Base-by-base conservation (phyloP, 2,888 invertebrate species). In the Pseudolycoriella hygida region DNA sequence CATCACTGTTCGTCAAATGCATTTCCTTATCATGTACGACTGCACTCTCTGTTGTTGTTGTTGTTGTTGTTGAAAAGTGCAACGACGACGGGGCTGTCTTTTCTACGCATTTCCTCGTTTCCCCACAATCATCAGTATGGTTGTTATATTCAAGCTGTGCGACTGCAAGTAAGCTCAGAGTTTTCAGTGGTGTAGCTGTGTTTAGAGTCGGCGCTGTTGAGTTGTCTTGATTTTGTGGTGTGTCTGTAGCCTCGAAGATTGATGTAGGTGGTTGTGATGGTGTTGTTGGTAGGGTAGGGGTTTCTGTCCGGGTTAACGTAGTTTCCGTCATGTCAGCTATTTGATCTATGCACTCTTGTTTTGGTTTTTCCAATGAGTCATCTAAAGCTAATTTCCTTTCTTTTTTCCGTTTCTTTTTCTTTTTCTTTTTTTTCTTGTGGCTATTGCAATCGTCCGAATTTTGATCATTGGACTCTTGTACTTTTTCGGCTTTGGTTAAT, bases 111-210 rank as follows among this genome's bases (percentile, higher is more conserved):
- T 34, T 14, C n/a, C 15, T 34, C 12, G 12, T 34, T 34, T 34
- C 34, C 34, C 34, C 34, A 34, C 12, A 34, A 4, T 34, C 25
- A 25, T 25, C 25, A 8, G 25, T 6, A 25, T 25, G 25, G 25
- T 25, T 73, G 59, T 73, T 72, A 55, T 75, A 71, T 60, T 75
- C 75, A 44, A 75, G 67, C 61, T 76, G 75, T 49, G 76, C 76
- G 48, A 76, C 76, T 45, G 76, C 76, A 48, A 76, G 67, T 54
- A 76, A 63, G 60, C 25, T 25, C 25, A 25, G 25, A 25, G 70
- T 75, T 58, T 75, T 75, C 53, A 75, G 67, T 55, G 74, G 74
- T 56, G 71, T 70, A 45, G 69, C 18, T 17, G 17, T 18, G 11
- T 40, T 17, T 40, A 19, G 17, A 17, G 40, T 17, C 15, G 15